These are phyloP conservation scores for Leucosticte australis DNA, from an alignment of 2,113 vertebrate genomes.

Conservation along the genomic window DNA sequence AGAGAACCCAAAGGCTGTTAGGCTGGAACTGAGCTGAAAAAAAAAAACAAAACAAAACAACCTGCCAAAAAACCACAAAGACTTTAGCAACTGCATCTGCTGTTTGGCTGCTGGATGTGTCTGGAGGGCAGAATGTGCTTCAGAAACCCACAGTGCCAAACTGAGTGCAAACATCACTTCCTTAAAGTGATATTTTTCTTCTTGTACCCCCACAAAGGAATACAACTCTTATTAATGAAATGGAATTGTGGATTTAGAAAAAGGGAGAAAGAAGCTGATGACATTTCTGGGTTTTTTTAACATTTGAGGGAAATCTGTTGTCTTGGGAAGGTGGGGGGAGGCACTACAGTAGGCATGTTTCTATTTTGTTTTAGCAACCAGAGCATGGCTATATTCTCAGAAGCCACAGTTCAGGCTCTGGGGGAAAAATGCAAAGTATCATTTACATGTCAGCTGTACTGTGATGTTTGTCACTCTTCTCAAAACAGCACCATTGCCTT, in stretches of 20 bases:
- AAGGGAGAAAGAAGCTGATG: not conserved
- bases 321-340: not conserved
- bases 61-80: not conserved
- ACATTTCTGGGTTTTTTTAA: not conserved
- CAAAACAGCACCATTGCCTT: not conserved
- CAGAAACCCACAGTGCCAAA: not conserved
- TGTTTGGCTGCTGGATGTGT: not conserved
- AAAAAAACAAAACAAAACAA: not conserved
- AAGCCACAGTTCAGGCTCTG: not conserved
- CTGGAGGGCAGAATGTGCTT: not conserved
- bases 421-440: not conserved
- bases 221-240: not conserved
- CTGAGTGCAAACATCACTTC: not conserved
- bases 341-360: not conserved
- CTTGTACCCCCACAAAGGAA: not conserved
- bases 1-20: not conserved
- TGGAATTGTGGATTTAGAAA: not conserved
- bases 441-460: not conserved
- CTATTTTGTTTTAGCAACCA: not conserved
- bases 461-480: not conserved
- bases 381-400: not conserved
- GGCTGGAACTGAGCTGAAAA: not conserved
- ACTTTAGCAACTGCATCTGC: not conserved
- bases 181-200: not conserved
- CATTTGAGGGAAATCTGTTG: not conserved